phyloP scores from a whole-genome alignment of 2,888 invertebrate species.

The Troilus luridus region DNA sequence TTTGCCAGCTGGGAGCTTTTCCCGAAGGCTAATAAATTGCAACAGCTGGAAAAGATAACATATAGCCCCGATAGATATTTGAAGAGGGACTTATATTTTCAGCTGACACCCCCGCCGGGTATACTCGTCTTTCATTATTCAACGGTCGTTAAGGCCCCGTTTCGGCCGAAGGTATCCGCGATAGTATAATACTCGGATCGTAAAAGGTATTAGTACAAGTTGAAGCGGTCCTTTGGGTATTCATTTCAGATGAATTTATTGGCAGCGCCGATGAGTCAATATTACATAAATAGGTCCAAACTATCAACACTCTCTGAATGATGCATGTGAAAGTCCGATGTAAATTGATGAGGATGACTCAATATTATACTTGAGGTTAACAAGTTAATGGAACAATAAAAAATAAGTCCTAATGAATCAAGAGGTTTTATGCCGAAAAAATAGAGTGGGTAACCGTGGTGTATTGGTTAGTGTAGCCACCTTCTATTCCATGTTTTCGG shows the following conservation, averaged over 20 bases:
- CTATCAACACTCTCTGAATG: neutral
- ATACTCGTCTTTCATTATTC: neutral
- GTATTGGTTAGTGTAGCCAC: no score
- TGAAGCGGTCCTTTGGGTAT: neutral
- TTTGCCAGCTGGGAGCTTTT: neutral
- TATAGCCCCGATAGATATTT: constrained; percentile 27
- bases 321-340: no score
- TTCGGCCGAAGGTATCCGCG: neutral
- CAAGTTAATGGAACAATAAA: no score
- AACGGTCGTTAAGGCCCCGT: constrained; percentile 17
- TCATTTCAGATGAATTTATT: neutral
- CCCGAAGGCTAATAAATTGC: constrained; percentile 17
- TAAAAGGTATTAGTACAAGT: neutral
- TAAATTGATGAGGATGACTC: no score
- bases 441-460: no score
- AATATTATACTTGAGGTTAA: no score
- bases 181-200: neutral
- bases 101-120: neutral
- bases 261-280: neutral
- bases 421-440: no score
- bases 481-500: no score
- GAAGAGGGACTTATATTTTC: constrained; percentile 21
- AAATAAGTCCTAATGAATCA: no score
- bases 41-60: constrained; percentile 22
- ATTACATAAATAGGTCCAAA: neutral